Conservation (phyloP, 1,140 invertebrate genomes). For the Brachionus rubens region DNA sequence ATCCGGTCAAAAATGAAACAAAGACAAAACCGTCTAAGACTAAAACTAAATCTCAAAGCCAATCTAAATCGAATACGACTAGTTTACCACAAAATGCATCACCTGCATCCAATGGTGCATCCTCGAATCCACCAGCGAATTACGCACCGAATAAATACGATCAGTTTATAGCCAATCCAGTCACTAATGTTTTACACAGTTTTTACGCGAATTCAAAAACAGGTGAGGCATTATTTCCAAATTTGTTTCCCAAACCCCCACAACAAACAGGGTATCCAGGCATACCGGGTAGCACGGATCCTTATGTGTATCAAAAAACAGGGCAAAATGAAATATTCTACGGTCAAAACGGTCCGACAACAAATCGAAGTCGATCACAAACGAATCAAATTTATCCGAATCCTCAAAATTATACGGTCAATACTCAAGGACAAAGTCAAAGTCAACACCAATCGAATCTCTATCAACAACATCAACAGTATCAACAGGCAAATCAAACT, state of each 20-base stretch:
- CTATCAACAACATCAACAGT: conserved; percentile 6
- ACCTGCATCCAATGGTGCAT: neutral
- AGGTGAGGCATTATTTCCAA: neutral
- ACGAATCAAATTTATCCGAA: no score
- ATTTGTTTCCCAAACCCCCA: neutral
- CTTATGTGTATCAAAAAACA: neutral
- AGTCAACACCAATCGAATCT: conserved; percentile 5
- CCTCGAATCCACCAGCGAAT: neutral
- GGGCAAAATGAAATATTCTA: no score
- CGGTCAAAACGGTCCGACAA: no score
- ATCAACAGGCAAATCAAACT: neutral
- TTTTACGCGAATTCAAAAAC: neutral
- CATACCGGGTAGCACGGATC: no score
- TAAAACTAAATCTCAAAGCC: neutral
- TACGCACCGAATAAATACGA: neutral
- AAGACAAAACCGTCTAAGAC: no score
- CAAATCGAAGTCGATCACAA: no score
- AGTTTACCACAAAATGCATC: neutral
- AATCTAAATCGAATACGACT: neutral
- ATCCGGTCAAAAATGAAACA: neutral
- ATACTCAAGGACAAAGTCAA: neutral
- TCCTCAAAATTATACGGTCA: neutral
- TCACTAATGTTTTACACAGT: neutral
- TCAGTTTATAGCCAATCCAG: neutral
- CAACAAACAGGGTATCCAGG: neutral